Evolutionary conservation across 2,113 vertebrate genomes (phyloP).

Genomic region (Ia io): DNA sequence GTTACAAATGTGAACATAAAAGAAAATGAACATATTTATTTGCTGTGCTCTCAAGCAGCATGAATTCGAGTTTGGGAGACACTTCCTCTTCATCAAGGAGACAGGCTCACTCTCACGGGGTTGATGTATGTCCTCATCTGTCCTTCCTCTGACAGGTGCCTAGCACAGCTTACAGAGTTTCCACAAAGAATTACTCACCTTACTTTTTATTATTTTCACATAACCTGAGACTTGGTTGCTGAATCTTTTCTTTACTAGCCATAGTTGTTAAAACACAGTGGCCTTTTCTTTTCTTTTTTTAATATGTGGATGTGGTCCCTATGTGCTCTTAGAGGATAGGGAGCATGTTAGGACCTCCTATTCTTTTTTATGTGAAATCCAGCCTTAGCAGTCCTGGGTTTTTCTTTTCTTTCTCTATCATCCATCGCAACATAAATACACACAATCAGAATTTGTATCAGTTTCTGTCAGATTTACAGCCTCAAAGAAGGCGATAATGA

Average conservation of each 20-base stretch:
- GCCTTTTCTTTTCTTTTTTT: not conserved
- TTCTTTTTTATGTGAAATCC: not conserved
- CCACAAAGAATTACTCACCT: conserved; percentile 41
- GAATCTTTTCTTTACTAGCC: not conserved
- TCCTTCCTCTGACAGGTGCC: not conserved
- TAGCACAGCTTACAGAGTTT: not conserved
- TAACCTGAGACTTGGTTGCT: not conserved
- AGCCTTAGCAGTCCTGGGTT: not conserved
- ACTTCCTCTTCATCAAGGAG: not conserved
- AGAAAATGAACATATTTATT: not conserved
- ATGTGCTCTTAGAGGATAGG: not conserved
- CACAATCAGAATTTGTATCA: not conserved
- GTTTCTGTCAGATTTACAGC: not conserved
- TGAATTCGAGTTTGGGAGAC: not conserved
- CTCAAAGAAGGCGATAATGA: not conserved
- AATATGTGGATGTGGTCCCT: not conserved
- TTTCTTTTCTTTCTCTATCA: not conserved
- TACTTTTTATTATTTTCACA: not conserved
- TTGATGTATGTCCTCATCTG: not conserved
- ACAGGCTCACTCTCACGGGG: not conserved
- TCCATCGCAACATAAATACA: not conserved
- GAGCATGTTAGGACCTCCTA: not conserved
- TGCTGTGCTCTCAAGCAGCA: not conserved
- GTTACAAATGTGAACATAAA: conserved; percentile 9
- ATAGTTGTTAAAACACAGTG: not conserved